A percentile compares a stretch with the other conserved stretches of the same genome.
phyloP scores from a whole-genome alignment of 2,113 vertebrate species.

The Tapirus terrestris region DNA sequence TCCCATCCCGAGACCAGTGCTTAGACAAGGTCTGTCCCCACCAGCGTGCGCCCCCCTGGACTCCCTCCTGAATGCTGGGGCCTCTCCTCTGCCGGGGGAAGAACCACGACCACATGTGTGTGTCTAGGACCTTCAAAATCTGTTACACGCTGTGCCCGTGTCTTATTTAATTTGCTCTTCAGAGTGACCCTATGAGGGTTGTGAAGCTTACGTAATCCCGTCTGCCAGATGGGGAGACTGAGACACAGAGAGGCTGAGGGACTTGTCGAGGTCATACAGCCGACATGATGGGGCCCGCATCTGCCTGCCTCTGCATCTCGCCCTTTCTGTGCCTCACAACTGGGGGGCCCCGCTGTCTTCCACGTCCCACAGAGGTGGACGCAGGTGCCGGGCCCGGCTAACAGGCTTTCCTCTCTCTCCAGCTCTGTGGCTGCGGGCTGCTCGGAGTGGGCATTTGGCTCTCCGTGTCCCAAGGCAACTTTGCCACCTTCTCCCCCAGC shows the following conservation, averaged over 20 bases:
- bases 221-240: not conserved
- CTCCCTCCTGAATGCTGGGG: not conserved
- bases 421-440: constrained; percentile 98
- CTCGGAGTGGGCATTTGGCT: constrained; percentile 99
- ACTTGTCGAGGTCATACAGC: not conserved
- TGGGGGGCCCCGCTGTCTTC: accelerated
- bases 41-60: accelerated
- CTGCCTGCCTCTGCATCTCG: too few species aligned
- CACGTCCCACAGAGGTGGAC: accelerated
- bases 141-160: not conserved
- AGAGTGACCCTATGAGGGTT: not conserved
- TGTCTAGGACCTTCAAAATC: not conserved
- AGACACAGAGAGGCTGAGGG: not conserved
- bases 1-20: not conserved
- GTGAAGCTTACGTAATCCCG: not conserved
- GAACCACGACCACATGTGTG: accelerated
- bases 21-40: too few species aligned
- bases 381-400: not conserved
- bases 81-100: not conserved
- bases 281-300: not conserved
- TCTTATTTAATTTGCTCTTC: not conserved
- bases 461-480: constrained; percentile 98
- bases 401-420: constrained; percentile 78
- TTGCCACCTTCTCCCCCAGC: constrained; percentile 98
- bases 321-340: not conserved